A percentile compares a stretch with the other conserved stretches of the same genome.
phyloP scores from a whole-genome alignment of 2,113 vertebrate species.

The Cryptotis parvus region DNA sequence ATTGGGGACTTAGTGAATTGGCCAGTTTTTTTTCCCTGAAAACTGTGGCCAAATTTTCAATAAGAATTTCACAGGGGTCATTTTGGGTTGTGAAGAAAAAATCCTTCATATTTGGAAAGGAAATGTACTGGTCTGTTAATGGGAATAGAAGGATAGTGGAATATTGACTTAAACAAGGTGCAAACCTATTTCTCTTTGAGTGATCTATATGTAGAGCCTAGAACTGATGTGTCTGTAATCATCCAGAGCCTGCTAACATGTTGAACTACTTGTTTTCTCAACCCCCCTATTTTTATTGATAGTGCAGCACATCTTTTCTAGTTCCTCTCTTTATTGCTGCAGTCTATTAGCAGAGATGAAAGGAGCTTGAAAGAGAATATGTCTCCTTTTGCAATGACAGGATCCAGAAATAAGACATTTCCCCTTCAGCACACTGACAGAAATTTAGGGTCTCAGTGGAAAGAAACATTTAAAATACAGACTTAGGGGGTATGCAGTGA shows the following conservation, averaged over 20 bases:
- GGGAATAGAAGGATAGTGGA: too few relatives aligned
- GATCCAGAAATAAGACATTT: background rate
- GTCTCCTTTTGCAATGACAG: background rate
- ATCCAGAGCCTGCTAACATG: accelerated
- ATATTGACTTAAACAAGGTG: background rate
- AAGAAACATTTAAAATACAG: background rate
- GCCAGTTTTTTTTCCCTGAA: background rate
- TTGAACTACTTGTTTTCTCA: background rate
- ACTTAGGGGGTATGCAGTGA: background rate
- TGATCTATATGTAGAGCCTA: accelerated
- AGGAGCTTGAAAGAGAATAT: background rate
- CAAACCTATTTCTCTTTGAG: background rate
- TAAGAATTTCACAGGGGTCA: background rate
- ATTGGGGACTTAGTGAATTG: background rate
- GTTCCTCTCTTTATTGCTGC: background rate
- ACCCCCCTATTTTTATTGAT: background rate
- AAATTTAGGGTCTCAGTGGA: too few relatives aligned
- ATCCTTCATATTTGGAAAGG: background rate
- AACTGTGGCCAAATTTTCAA: background rate
- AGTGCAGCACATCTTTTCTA: accelerated
- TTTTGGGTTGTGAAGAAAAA: background rate
- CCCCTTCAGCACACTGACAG: accelerated
- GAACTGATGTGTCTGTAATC: too few relatives aligned
- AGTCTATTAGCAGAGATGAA: background rate
- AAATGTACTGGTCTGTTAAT: background rate